Base-by-base conservation (phyloP, 2,113 vertebrate genomes). In the Spheniscus mendiculus region DNA sequence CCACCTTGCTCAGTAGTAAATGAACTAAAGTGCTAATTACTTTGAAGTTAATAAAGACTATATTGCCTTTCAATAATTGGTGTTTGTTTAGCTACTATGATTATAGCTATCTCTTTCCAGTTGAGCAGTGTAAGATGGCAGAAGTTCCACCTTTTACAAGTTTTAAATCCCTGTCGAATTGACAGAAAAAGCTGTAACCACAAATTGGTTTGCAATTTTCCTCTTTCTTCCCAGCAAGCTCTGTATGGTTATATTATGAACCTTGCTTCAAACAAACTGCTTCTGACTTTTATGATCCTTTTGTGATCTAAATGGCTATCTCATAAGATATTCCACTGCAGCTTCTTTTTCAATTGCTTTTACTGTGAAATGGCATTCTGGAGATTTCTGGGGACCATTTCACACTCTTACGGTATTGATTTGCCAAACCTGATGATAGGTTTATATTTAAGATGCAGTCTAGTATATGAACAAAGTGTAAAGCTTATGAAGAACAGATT, bases 251-350 rank as follows among this genome's bases (percentile, higher is more conserved):
- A 98, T 98, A 98, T 97, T 98, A 98, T 93, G 96, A 98, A 98
- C 97, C 96, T 96, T 98, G 97, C 97, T 97, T 98, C 98, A 98
- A 97, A 98, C 96, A 98, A 98, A 98, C 97, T 97, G 94, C 97
- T 98, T 98, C 97, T 98, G 98, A 98, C 98, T 98, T 98, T 98
- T 98, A 98, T 97, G 96, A 98, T 97, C 97, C 97, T 98, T 98
- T 98, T 98, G 98, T 98, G 98, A 98, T 98, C 97, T 98, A 98
- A 98, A 98, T 98, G 98, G 98, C 95, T 98, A 98, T 98, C 97
- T 98, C 97, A 97, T 98, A 98, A 98, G 97, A 98, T 98, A 98
- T 98, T 98, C 98, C 93, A 97, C 73, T 96, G 96, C 94, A 98
- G 94, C 96, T 97, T 97, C 97, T 98, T 95, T 97, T 98, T 97